A percentile compares a stretch with the other conserved stretches of the same genome.
Evolutionary conservation across 2,113 vertebrate genomes (phyloP).

Genomic region (Telmatochromis bifrenatus): DNA sequence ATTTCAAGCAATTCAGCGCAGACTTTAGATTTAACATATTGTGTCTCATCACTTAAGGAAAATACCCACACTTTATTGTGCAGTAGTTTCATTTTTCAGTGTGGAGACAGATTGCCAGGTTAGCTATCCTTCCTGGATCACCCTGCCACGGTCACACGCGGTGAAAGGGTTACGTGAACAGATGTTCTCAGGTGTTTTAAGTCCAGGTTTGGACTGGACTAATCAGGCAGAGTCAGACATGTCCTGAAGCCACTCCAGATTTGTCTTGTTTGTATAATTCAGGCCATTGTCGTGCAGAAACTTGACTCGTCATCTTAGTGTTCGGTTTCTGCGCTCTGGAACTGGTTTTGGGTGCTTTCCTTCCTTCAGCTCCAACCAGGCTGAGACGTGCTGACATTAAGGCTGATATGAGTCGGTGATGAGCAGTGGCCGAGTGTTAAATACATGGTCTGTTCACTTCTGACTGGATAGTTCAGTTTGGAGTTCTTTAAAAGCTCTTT

Average conservation of each 20-base stretch:
- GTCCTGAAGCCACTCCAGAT: not conserved
- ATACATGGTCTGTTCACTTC: not conserved
- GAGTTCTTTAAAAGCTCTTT: not conserved
- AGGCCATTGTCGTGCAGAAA: not conserved
- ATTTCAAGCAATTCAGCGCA: not conserved
- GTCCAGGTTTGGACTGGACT: not conserved
- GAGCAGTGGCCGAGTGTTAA: not conserved
- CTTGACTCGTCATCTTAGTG: not conserved
- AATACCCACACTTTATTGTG: not conserved
- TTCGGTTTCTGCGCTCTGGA: not conserved
- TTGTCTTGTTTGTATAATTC: not conserved
- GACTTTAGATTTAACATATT: not conserved
- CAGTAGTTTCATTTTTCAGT: not conserved
- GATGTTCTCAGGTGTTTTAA: not conserved
- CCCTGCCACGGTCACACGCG: fast-evolving
- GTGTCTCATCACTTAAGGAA: not conserved
- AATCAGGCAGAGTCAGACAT: not conserved
- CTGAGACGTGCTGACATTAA: not conserved
- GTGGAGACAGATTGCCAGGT: not conserved
- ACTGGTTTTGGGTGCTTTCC: not conserved
- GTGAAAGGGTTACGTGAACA: not conserved
- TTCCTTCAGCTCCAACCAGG: not conserved
- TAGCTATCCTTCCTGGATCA: not conserved
- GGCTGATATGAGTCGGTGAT: not conserved
- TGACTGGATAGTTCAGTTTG: not conserved